phyloP scores from a whole-genome alignment of 1,140 invertebrate species.

The Asbolus verrucosus region DNA sequence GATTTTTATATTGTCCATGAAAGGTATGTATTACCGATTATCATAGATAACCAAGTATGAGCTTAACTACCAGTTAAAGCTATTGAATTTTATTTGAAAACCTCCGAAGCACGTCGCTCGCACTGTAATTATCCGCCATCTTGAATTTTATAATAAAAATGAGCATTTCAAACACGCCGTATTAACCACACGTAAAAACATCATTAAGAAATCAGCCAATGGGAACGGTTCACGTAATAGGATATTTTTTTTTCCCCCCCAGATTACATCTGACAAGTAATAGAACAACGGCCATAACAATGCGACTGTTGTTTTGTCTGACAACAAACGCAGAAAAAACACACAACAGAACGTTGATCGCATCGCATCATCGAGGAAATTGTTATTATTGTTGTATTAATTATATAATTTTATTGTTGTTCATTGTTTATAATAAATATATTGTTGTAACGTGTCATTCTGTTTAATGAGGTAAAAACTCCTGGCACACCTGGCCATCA shows the following conservation, averaged over 20 bases:
- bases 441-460: not conserved
- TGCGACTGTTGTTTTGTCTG: not conserved
- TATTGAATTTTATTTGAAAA: constrained; percentile 49
- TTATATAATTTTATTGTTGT: constrained; percentile 15
- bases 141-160: constrained; percentile 65
- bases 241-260: constrained; percentile 55
- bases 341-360: too few species aligned
- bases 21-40: constrained; percentile 47
- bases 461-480: not conserved
- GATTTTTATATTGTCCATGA: constrained; percentile 37
- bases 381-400: constrained; percentile 10
- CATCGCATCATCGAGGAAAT: too few species aligned
- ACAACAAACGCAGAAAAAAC: not conserved
- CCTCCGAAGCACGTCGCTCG: constrained; percentile 48
- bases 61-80: constrained; percentile 42
- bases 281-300: constrained; percentile 21
- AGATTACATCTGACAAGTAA: constrained; percentile 39
- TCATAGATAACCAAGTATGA: constrained; percentile 35
- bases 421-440: too few species aligned
- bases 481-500: not conserved
- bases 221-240: constrained; percentile 61
- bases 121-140: constrained; percentile 61
- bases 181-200: constrained; percentile 63
- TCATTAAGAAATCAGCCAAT: constrained; percentile 64
- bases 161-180: constrained; percentile 58